Evolutionary conservation across 1,140 invertebrate genomes (phyloP), one percentile per base, ranked within the genome.

Genomic region (Macrosteles quadrilineatus): DNA sequence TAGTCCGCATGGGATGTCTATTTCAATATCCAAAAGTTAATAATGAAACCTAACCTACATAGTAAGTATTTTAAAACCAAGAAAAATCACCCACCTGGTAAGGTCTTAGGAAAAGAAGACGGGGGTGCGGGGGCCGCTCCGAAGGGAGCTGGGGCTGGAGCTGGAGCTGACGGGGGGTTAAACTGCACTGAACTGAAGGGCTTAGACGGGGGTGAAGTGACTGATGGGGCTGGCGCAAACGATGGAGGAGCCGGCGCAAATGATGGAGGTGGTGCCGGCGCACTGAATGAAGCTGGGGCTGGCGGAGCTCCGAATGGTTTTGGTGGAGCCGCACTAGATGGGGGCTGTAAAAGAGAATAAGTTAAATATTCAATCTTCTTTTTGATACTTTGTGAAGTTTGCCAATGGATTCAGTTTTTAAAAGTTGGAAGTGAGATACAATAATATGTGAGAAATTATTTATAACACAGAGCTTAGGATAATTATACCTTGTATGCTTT

Each of bases 231-330:
- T 40, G 81, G 80, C 47, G 81, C 78, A 17, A 71, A 64, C 23
- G 79, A 75, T 12, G 81, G 80, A 23, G 78, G 77, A 65, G 81
- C 80, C 45, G 82, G 80, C 14, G 62, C 32, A 50, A 67, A 69
- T 32, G 59, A 23, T 23, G 29, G 75, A 67, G 83, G 84, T 57
- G 83, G 80, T 27, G 81, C 81, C 21, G 81, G 79, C 40, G 80
- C 81, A 30, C 81, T 80, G 70, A 79, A 77, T n/a, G 83, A 83
- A 19, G 83, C 79, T 3, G 75, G 83, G 19, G 83, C 79, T 3
- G 75, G 75, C 45, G 50, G 67, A 17, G 67, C 21, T 12, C 4
- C 47, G 21, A 4, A 9, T 4, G 47, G n/a, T 19, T n/a, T n/a
- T n/a, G n/a, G n/a, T n/a, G n/a, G n/a, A n/a, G n/a, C n/a, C n/a